A percentile compares a stretch with the other conserved stretches of the same genome.
Conservation (phyloP, 2,113 vertebrate genomes). For the Ascaphus truei region DNA sequence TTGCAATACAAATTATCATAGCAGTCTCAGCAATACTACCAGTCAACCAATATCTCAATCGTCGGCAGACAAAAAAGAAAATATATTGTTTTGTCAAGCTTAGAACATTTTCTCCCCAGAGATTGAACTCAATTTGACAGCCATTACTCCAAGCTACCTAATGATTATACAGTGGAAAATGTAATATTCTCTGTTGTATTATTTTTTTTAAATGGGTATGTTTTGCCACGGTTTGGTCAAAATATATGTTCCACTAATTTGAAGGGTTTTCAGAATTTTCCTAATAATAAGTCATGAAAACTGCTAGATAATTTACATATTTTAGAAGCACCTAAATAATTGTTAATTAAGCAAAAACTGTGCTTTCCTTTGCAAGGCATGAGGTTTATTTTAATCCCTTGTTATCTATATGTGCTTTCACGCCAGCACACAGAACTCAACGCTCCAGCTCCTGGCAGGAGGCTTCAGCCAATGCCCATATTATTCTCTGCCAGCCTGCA, state of each 20-base stretch:
- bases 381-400: conserved; percentile 26
- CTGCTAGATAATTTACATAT: neutral
- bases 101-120: conserved; percentile 10
- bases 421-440: conserved; percentile 37
- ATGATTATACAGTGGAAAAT: conserved; percentile 6
- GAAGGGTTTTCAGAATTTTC: neutral
- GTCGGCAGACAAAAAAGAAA: too few relatives aligned
- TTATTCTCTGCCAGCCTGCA: conserved; percentile 38
- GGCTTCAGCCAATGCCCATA: conserved; percentile 22
- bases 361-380: neutral
- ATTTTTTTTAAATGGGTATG: neutral
- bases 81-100: neutral
- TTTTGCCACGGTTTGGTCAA: neutral
- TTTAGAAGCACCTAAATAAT: neutral
- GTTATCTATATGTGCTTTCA: conserved; percentile 19
- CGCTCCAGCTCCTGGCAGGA: conserved; percentile 29
- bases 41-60: too few relatives aligned
- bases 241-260: neutral
- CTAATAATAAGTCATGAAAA: neutral
- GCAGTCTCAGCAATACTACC: too few relatives aligned
- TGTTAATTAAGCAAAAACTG: conserved; percentile 20
- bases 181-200: neutral
- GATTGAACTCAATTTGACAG: conserved; percentile 1
- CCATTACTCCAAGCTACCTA: neutral
- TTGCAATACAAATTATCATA: too few relatives aligned